A percentile compares a stretch with the other conserved stretches of the same genome.
Evolutionary conservation across 2,888 invertebrate genomes (phyloP).

Genomic region (Drosophila mimica): DNA sequence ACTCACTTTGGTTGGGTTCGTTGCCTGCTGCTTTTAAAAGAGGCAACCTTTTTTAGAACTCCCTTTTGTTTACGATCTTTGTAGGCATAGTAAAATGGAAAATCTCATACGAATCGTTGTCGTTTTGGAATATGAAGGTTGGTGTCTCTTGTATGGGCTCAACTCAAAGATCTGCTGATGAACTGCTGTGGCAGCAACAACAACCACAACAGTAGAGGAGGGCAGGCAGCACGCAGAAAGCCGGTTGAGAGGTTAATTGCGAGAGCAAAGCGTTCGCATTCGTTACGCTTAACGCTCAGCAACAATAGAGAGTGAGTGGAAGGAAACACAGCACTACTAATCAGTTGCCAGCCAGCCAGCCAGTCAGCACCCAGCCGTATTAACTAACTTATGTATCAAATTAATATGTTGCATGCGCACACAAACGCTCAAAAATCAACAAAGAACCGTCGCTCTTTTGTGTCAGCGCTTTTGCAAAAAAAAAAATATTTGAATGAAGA

Average conservation of each 20-base stretch:
- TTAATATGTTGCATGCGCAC: conserved; percentile 41
- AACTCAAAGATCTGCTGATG: conserved; percentile 57
- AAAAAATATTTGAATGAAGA: not conserved
- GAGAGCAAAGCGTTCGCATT: conserved; percentile 72
- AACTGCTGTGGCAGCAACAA: conserved; percentile 37
- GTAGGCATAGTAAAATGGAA: conserved; percentile 30
- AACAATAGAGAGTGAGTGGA: conserved; percentile 34
- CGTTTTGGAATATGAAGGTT: conserved; percentile 29
- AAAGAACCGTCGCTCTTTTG: conserved; percentile 54
- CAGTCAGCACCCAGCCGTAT: conserved; percentile 21
- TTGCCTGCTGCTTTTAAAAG: conserved; percentile 7
- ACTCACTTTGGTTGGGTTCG: not conserved
- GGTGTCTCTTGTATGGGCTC: not conserved
- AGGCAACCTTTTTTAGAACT: conserved; percentile 38
- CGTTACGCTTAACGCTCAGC: conserved; percentile 72
- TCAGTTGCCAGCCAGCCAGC: conserved; percentile 35
- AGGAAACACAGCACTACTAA: conserved; percentile 31
- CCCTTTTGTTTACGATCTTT: conserved; percentile 8
- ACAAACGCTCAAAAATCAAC: conserved; percentile 50
- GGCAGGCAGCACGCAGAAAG: conserved; percentile 68
- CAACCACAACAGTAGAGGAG: conserved; percentile 30
- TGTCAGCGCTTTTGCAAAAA: conserved; percentile 16
- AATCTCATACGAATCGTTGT: conserved; percentile 24
- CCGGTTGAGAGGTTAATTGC: conserved; percentile 79
- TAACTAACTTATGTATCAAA: conserved; percentile 48